These are phyloP conservation scores for Drosophila busckii DNA, from an alignment of 1,140 invertebrate genomes.

Conservation along the genomic window DNA sequence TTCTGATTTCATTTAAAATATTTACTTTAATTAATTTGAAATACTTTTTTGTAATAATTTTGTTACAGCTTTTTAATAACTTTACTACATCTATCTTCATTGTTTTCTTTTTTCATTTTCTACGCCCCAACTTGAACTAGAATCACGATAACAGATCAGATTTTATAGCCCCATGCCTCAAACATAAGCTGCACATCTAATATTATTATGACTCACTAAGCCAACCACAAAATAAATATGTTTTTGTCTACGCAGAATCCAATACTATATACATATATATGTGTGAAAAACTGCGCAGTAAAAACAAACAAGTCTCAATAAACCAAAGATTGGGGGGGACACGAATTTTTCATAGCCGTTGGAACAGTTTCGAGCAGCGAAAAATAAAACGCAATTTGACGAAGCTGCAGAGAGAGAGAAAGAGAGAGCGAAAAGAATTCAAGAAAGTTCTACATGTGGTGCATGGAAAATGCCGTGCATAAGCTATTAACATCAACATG, in stretches of 20 bases:
- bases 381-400: slow-evolving; percentile 35
- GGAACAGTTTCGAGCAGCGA: not conserved
- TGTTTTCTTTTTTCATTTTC: too few relatives aligned
- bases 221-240: slow-evolving; percentile 33
- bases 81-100: too few relatives aligned
- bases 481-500: slow-evolving; percentile 48
- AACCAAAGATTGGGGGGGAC: slow-evolving; percentile 17
- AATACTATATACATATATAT: slow-evolving; percentile 1
- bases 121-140: too few relatives aligned
- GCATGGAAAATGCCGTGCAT: slow-evolving; percentile 7
- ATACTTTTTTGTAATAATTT: too few relatives aligned
- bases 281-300: slow-evolving; percentile 44
- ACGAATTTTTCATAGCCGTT: slow-evolving; percentile 12
- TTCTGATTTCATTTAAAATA: too few relatives aligned
- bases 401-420: slow-evolving; percentile 9
- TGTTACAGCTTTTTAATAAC: too few relatives aligned
- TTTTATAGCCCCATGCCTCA: slow-evolving; percentile 22
- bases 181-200: too few relatives aligned
- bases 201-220: slow-evolving; percentile 53
- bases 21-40: too few relatives aligned
- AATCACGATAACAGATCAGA: too few relatives aligned
- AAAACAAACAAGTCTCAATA: slow-evolving; percentile 43
- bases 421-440: not conserved
- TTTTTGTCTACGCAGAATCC: slow-evolving; percentile 15
- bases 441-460: not conserved